Base-by-base conservation (phyloP, 2,888 invertebrate species). In the Ceratothoa steindachneri region DNA sequence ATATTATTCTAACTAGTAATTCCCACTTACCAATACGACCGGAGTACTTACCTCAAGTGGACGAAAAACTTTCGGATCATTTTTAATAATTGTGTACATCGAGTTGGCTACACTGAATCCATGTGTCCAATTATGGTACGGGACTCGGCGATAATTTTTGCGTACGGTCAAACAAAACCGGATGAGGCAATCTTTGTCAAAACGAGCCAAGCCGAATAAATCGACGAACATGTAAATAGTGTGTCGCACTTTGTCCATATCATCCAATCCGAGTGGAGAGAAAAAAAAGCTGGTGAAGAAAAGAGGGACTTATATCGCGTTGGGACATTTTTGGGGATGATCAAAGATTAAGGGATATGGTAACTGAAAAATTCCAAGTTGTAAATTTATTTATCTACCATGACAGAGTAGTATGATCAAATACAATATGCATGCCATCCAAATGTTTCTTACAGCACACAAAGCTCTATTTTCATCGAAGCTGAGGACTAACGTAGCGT, bases 41-140 rank as follows among this genome's bases (percentile, higher is more conserved):
- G n/a, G n/a, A n/a, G 15, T 5, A 69, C 82, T 83, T 84, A 90
- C 90, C 87, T 90, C 90, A 72, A 88, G 85, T 7, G 87, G 86
- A 53, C 86, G 84, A 83, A 90, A 90, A 29, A 85, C 83, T 67
- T 86, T 85, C 19, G 85, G 83, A 41, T 87, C 84, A 69, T 86
- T 86, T 83, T 90, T 90, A 70, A 93, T 85, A 67, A 92, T 89
- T 1, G 89, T 88, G 82, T 90, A 93, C 89, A 92, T 92, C 22
- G 91, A 89, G 82, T 93, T 92, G 1, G 93, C 93, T 0, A 93
- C 93, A 0, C 92, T 89, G 87, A 93, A 93, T 0, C 92, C 93
- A 82, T 94, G 93, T 28, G 90, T 90, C 89, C 93, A 94, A 83
- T 93, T 94, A 83, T 94, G 93, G 83, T 93, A 93, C 0, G 93